phyloP scores from a whole-genome alignment of 2,888 invertebrate species.

The Parnassius orleans region DNA sequence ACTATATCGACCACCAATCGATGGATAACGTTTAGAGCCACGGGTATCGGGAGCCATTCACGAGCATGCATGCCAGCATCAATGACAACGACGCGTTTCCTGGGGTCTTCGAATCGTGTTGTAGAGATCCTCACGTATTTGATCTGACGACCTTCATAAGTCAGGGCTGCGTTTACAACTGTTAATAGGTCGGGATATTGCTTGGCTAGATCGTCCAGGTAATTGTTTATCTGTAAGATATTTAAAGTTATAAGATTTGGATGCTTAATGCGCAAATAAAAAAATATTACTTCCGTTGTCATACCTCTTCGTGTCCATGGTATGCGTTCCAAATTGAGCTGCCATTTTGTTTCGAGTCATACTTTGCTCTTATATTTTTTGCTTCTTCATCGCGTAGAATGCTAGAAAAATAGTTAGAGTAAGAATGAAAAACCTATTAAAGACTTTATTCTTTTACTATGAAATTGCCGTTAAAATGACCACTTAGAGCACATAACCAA shows the following conservation, averaged over 20 bases:
- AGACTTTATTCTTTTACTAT: no score
- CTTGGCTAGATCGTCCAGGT: slow-evolving; percentile 60
- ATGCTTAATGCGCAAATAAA: no score
- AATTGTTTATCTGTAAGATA: slow-evolving; percentile 72
- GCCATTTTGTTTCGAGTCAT: no score
- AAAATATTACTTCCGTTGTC: no score
- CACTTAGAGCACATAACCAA: no score
- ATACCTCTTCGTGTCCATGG: no score
- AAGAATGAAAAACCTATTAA: no score
- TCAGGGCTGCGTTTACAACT: slow-evolving; percentile 78
- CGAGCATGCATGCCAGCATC: slow-evolving; percentile 84
- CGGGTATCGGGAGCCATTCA: slow-evolving; percentile 87
- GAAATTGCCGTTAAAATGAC: no score
- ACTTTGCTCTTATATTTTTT: no score
- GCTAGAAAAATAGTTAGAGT: no score
- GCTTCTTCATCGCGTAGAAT: no score
- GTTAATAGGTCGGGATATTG: slow-evolving; percentile 72
- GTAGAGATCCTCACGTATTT: slow-evolving; percentile 82
- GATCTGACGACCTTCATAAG: slow-evolving; percentile 82
- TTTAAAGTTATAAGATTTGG: background rate
- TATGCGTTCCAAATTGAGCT: no score
- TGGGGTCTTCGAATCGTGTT: slow-evolving; percentile 60
- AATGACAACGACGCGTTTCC: slow-evolving; percentile 80
- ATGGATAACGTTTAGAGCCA: slow-evolving; percentile 84
- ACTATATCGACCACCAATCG: slow-evolving; percentile 81